Evolutionary conservation across 1,140 invertebrate species (phyloP), one percentile per base, ranked within the genome.

Genomic region (Pinna nobilis): DNA sequence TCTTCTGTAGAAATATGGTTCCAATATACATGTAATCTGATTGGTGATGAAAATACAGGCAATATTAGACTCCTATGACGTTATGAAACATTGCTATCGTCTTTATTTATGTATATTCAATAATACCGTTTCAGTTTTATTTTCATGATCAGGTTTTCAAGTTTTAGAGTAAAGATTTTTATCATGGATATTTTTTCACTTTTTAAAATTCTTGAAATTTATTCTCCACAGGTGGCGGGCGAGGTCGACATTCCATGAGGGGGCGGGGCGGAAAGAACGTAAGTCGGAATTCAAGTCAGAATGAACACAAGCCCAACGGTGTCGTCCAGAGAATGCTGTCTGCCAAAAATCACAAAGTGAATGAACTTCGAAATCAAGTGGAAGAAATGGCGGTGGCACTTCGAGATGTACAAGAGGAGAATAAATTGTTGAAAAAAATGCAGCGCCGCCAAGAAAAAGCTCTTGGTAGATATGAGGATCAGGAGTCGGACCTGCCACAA

Each of bases 401-500:
- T 20, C 28, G 70, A 30, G 82, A 87, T 5, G 59, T 87, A n/a
- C 77, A 74, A 51, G 78, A 83, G 23, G 87, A 88, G 72, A 88
- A 88, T 60, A 86, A 84, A 61, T 61, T 83, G 13, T 72, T 85
- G 49, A 86, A 87, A 64, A 83, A 80, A 37, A 79, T 81, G 44
- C 82, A 86, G 60, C 70, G 72, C 33, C 68, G 84, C 18, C 82
- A 86, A 41, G 83, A 86, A 60, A 86, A 84, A 73, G 82, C 83
- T 7, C 70, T 88, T 50, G 60, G 74, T 41, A 77, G 77, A 41
- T 86, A 82, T 79, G 84, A 88, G 53, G 82, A 85, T 44, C 59
- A 82, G 28, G 87, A 89, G 61, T 84, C 82, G 71, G 84, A 88
- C 15, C 70, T 89, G 39, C 86, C 87, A 6, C 76, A 74, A 50